Conservation (phyloP, 2,797 vertebrate genomes). For the Chrosomus eos region DNA sequence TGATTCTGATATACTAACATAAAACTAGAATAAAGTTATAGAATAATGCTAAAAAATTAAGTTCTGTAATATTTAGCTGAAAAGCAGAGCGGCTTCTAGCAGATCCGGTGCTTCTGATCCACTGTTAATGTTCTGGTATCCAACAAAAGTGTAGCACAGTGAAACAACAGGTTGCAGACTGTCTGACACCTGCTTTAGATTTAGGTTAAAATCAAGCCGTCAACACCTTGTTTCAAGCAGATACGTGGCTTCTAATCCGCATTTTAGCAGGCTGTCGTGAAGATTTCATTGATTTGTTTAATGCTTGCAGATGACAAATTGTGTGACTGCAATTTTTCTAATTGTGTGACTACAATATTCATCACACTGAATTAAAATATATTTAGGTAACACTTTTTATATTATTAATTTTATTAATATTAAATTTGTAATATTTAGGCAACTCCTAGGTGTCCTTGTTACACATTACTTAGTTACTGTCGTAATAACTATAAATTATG, state of each 20-base stretch:
- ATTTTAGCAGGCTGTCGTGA: slow-evolving; percentile 21
- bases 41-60: neutral
- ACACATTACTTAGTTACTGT: no score
- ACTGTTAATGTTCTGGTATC: neutral
- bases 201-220: slow-evolving; percentile 1
- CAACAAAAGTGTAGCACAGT: neutral
- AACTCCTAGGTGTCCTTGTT: no score
- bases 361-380: neutral
- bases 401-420: no score
- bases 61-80: neutral
- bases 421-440: neutral
- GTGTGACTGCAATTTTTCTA: neutral
- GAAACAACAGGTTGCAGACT: slow-evolving; percentile 17
- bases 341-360: neutral
- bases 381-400: no score
- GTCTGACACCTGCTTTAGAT: slow-evolving; percentile 41
- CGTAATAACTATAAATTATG: no score
- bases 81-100: neutral
- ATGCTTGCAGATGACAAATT: slow-evolving; percentile 15
- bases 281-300: slow-evolving; percentile 9
- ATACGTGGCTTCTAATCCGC: slow-evolving; percentile 3
- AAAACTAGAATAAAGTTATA: neutral
- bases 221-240: slow-evolving; percentile 5
- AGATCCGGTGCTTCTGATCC: neutral
- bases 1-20: neutral